A percentile compares a stretch with the other conserved stretches of the same genome.
phyloP scores from a whole-genome alignment of 2,113 vertebrate species.

The Ctenodactylus gundi region DNA sequence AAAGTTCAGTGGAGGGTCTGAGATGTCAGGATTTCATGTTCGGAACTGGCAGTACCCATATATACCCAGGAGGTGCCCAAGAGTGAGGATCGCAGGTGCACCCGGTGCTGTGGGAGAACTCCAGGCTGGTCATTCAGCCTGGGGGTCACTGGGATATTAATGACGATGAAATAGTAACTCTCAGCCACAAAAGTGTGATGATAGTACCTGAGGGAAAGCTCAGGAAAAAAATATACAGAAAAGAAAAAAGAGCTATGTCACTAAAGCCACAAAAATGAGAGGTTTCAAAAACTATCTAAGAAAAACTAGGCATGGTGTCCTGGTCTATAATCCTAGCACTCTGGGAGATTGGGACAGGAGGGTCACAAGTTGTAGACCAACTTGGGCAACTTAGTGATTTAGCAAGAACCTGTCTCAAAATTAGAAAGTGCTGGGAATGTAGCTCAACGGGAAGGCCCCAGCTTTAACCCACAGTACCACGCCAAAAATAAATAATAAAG shows the following conservation, averaged over 20 bases:
- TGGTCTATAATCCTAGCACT: too few species aligned
- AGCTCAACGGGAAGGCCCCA: too few species aligned
- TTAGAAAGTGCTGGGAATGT: too few species aligned
- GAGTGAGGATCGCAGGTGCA: not conserved
- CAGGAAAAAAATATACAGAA: not conserved
- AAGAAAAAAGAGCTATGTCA: not conserved
- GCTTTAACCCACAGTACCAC: too few species aligned
- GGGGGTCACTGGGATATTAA: not conserved
- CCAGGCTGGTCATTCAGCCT: not conserved
- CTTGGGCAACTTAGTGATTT: too few species aligned
- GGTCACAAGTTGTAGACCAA: too few species aligned
- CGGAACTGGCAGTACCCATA: not conserved
- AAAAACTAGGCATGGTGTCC: too few species aligned
- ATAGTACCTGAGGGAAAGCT: not conserved
- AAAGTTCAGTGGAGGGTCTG: not conserved
- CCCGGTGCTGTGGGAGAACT: not conserved
- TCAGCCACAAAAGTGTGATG: not conserved
- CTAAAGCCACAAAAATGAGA: not conserved
- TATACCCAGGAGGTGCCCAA: not conserved
- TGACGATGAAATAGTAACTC: not conserved
- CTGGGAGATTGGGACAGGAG: too few species aligned
- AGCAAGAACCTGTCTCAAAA: too few species aligned
- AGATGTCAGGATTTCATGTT: not conserved
- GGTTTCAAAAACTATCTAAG: not conserved
- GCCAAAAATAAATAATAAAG: too few species aligned